Evolutionary conservation across 2,113 vertebrate species (phyloP), one percentile per base, ranked within the genome.

Genomic region (Natator depressus): DNA sequence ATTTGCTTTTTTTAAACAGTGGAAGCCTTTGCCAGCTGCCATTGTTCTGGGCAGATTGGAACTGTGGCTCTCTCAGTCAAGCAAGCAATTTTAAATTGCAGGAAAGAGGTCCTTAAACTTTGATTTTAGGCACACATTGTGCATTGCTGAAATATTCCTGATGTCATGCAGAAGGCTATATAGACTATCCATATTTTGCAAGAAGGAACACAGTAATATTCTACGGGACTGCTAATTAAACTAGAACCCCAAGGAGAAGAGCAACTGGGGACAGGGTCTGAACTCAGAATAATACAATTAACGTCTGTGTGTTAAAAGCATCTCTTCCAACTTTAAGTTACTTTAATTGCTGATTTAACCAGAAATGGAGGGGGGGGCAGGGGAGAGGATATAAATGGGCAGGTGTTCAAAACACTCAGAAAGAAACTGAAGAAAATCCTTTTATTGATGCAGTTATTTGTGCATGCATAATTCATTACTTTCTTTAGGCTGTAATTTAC

Each of bases 341-440:
- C 57, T 95, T 89, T 95, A 96, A 97, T 90, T 94, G 94, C 87
- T 83, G n/a, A 59, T 97, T 93, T 95, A 95, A 89, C 20, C 53
- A 87, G 84, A 90, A 93, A 88, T 65, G 89, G 87, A 89, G 94
- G 42, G 57, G 55, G 51, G 7, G 53, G n/a, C n/a, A n/a, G 47
- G 49, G 51, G 38, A n/a, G 10, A 80, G 80, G 57, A 91, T 62
- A 87, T 86, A 96, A 96, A 87, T 13, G 80, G 95, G 91, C 95
- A 51, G 51, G 31, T 19, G 53, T 81, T 93, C 92, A 92, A 95
- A 90, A 5, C 5, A 25, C 50, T 83, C 54, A 46, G 46, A 91
- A 90, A 12, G 85, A 80, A 76, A 82, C 54, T 49, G 80, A 94
- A 91, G 80, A 89, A 85, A 96, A 82, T 79, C 49, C 80, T 89